phyloP scores from a whole-genome alignment of 2,888 invertebrate species.

The Quadroppia sp. region DNA sequence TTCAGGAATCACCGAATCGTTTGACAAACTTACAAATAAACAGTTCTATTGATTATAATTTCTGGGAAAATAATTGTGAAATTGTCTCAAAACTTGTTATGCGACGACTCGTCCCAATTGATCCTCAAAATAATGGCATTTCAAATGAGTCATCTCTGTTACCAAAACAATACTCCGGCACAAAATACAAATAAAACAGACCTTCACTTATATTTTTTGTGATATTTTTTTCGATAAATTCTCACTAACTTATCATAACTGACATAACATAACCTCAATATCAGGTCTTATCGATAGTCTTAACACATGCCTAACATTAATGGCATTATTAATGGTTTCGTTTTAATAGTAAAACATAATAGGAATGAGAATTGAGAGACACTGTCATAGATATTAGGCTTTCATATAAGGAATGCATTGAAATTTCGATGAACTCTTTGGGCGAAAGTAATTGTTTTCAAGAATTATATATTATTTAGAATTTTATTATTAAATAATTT shows the following conservation, averaged over 20 bases:
- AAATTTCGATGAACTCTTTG: neutral
- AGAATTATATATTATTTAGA: neutral
- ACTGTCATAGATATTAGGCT: neutral
- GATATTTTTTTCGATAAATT: neutral
- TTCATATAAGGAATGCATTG: neutral
- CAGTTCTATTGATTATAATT: conserved; percentile 3
- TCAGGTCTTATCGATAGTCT: neutral
- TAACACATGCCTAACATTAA: neutral
- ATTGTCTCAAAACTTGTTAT: neutral
- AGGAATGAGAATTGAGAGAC: neutral
- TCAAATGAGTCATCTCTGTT: conserved; percentile 12
- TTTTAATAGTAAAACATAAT: neutral
- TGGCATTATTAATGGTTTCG: neutral
- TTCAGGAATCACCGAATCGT: neutral
- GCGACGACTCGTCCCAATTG: conserved; percentile 1
- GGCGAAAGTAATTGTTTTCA: neutral
- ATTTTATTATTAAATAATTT: neutral
- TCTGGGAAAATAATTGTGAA: neutral
- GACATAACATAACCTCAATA: neutral
- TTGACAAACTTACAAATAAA: neutral
- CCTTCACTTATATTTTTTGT: neutral
- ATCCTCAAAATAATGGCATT: neutral
- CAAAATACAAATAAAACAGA: neutral
- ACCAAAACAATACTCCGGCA: neutral
- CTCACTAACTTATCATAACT: conserved; percentile 7